Percentiles rank a stretch among this genome's conserved stretches.
phyloP scores from a whole-genome alignment of 30 jellyfish, hydroid and myxozoan genomes.

The Aurelia coerulea region DNA sequence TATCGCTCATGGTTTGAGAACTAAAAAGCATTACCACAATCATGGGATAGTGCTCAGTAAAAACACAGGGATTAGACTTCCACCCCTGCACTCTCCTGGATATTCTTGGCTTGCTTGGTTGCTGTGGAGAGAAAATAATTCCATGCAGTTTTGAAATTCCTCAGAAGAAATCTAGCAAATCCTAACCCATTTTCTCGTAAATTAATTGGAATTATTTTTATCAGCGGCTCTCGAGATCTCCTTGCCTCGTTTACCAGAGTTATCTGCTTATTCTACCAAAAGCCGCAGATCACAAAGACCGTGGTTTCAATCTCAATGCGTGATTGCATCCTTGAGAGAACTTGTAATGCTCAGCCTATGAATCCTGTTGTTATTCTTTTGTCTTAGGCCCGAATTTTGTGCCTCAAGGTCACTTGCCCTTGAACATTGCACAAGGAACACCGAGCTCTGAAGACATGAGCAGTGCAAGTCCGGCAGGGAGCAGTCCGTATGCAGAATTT shows the following conservation, averaged over 20 bases:
- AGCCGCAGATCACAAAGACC: conserved; percentile 23
- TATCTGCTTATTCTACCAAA: not conserved
- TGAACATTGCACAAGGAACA: conserved; percentile 75
- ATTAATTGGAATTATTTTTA: not conserved
- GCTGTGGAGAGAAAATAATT: too few relatives aligned
- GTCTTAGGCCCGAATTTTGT: conserved; percentile 85
- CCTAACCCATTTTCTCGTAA: not conserved
- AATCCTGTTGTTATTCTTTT: conserved; percentile 12
- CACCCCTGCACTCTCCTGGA: too few relatives aligned
- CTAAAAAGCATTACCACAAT: too few relatives aligned
- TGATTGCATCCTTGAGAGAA: conserved; percentile 26
- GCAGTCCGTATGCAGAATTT: conserved; percentile 85
- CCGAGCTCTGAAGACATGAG: conserved; percentile 92
- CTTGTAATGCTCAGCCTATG: too few relatives aligned
- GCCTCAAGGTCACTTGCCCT: conserved; percentile 90
- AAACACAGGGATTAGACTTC: too few relatives aligned
- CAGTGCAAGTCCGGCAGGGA: conserved; percentile 92
- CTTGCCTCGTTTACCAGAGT: not conserved
- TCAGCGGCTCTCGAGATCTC: not conserved
- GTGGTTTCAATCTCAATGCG: conserved; percentile 8
- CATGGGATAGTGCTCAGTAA: too few relatives aligned
- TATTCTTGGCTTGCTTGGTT: too few relatives aligned
- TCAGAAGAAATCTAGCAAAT: too few relatives aligned
- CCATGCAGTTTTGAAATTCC: too few relatives aligned
- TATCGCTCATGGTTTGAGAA: too few relatives aligned